Evolutionary conservation across 2,797 vertebrate genomes (phyloP).

Genomic region (Mus minutoides): DNA sequence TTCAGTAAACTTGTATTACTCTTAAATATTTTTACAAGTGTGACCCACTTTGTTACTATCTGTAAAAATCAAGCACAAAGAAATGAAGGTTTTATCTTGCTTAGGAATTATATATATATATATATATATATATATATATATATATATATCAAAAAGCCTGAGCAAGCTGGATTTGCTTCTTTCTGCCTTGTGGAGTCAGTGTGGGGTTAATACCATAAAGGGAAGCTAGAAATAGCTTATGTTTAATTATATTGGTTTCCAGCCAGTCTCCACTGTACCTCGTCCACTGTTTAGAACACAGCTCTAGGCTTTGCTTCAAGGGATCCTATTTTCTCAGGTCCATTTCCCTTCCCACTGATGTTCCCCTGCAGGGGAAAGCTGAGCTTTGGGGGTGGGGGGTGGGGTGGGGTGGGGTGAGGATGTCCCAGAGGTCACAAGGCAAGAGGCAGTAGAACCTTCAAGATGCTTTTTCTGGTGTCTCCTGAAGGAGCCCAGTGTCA

Average conservation of each 20-base stretch:
- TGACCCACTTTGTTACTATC: not conserved
- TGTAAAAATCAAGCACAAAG: not conserved
- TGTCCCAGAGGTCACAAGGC: not conserved
- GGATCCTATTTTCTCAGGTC: not conserved
- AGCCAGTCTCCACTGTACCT: not conserved
- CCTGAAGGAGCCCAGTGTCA: not conserved
- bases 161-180: not conserved
- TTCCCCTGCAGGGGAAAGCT: not conserved
- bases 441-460: not conserved
- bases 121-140: not conserved
- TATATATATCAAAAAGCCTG: not conserved
- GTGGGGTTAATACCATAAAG: conserved; percentile 8
- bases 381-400: not conserved
- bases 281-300: not conserved
- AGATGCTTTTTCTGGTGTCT: not conserved
- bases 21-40: conserved; percentile 32
- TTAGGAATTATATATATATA: not conserved
- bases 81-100: not conserved
- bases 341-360: conserved; percentile 1
- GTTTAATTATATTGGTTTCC: conserved; percentile 22
- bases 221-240: not conserved
- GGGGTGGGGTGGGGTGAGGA: not conserved
- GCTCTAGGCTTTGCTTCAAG: conserved; percentile 26
- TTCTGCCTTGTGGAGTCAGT: not conserved
- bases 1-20: not conserved